phyloP scores from a whole-genome alignment of 1,140 invertebrate species.

The Drosophila kohkoa region DNA sequence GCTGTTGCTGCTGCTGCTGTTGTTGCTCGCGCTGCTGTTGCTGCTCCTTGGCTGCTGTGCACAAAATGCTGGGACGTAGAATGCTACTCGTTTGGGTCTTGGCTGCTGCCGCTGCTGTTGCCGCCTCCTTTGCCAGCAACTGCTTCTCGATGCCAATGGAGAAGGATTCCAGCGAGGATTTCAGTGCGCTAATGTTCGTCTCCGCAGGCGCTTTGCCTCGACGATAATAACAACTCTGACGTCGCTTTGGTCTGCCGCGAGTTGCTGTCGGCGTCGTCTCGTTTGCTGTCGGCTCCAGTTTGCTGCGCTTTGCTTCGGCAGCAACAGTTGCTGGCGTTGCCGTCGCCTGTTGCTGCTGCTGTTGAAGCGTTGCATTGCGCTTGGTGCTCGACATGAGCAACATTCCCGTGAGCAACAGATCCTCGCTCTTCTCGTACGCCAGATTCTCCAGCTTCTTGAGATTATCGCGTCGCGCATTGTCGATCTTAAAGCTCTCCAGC shows the following conservation, averaged over 20 bases:
- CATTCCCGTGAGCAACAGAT: conserved; percentile 78
- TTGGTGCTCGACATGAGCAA: conserved; percentile 82
- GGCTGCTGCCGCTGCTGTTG: conserved; percentile 49
- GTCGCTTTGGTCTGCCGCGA: conserved; percentile 59
- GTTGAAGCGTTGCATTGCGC: conserved; percentile 58
- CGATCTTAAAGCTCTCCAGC: conserved; percentile 83
- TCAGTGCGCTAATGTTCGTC: conserved; percentile 71
- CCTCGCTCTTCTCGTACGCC: conserved; percentile 80
- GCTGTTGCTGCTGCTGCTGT: conserved; percentile 20
- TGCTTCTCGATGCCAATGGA: conserved; percentile 81
- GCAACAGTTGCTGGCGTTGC: conserved; percentile 10
- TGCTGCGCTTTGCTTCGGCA: conserved; percentile 44
- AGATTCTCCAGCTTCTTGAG: conserved; percentile 82
- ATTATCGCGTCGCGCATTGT: conserved; percentile 80
- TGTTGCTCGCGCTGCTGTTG: conserved; percentile 34
- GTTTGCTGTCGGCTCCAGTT: background rate
- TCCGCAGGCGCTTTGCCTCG: conserved; percentile 46
- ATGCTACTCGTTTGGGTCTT: conserved; percentile 32
- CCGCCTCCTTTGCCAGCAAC: conserved; percentile 61
- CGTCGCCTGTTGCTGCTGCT: background rate
- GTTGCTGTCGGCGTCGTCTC: background rate
- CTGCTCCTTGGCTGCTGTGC: conserved; percentile 50
- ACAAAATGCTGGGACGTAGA: conserved; percentile 60
- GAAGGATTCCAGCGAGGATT: conserved; percentile 78
- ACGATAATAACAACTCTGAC: conserved; percentile 70